phyloP scores from a whole-genome alignment of 2,888 invertebrate species.

The Hetaerina titia region DNA sequence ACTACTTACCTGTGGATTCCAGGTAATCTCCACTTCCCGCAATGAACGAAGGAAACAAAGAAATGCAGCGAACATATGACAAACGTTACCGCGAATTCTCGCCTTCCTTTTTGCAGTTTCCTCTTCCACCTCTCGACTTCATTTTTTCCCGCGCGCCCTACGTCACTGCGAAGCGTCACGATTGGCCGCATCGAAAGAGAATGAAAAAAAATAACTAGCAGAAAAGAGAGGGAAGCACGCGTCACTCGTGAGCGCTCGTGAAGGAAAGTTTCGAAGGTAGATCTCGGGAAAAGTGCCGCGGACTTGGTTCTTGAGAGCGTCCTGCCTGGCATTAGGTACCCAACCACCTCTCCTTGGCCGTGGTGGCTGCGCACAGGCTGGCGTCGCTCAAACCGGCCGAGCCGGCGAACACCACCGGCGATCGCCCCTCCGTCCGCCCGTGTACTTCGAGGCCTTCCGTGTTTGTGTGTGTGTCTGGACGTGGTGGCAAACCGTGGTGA shows the following conservation, averaged over 20 bases:
- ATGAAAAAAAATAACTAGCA: neutral
- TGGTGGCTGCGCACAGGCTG: neutral
- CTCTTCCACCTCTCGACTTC: neutral
- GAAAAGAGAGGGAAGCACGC: slow-evolving; percentile 37
- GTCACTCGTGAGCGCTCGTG: neutral
- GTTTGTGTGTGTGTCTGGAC: neutral
- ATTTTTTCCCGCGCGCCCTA: neutral
- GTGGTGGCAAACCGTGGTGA: neutral
- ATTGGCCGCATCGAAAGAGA: slow-evolving; percentile 46
- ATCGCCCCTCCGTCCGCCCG: neutral
- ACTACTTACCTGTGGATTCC: neutral
- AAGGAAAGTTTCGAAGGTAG: neutral
- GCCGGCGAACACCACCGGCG: neutral
- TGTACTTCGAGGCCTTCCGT: neutral
- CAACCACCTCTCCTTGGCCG: too few species aligned
- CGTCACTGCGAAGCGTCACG: slow-evolving; percentile 52
- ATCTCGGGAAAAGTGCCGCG: neutral
- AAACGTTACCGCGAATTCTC: slow-evolving; percentile 53
- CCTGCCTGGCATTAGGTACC: neutral
- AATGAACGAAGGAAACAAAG: slow-evolving; percentile 14
- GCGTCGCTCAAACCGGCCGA: neutral
- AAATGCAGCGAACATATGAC: neutral
- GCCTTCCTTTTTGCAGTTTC: slow-evolving; percentile 25
- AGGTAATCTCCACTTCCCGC: neutral
- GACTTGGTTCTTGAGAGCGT: neutral